These are phyloP conservation scores for Cnemophilus loriae DNA, from an alignment of 2,113 vertebrate species.

Conservation along the genomic window DNA sequence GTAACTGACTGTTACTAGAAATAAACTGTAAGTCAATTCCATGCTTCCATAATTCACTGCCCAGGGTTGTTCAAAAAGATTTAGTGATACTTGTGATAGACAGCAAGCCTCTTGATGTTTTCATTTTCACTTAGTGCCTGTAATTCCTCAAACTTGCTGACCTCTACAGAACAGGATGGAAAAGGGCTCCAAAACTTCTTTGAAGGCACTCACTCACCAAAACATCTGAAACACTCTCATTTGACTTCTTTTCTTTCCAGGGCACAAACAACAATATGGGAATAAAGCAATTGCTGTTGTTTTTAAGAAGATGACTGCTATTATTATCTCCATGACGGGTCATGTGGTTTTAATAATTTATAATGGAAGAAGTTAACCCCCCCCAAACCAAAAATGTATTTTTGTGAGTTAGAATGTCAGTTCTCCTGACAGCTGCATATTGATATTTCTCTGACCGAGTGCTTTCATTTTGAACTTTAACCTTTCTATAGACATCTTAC, in stretches of 20 bases:
- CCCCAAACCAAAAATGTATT: neutral
- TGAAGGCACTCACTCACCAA: slow-evolving; percentile 23
- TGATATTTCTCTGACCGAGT: slow-evolving; percentile 1
- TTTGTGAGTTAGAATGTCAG: neutral
- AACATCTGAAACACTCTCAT: neutral
- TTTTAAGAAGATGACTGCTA: neutral
- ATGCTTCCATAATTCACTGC: slow-evolving; percentile 79
- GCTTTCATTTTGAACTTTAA: neutral
- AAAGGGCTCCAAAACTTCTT: slow-evolving; percentile 56
- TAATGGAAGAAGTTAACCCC: neutral
- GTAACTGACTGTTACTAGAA: slow-evolving; percentile 82
- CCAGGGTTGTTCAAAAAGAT: slow-evolving; percentile 78
- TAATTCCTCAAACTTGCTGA: slow-evolving; percentile 71
- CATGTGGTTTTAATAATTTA: neutral
- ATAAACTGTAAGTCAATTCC: slow-evolving; percentile 84
- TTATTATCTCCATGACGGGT: neutral
- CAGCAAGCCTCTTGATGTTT: slow-evolving; percentile 71
- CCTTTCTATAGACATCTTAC: neutral
- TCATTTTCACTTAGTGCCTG: slow-evolving; percentile 68
- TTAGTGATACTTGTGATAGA: slow-evolving; percentile 77
- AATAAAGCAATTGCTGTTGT: neutral
- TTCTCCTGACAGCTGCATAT: slow-evolving; percentile 24
- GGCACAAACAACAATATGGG: neutral
- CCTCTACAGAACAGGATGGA: slow-evolving; percentile 58
- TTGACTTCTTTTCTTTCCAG: neutral